A percentile compares a stretch with the other conserved stretches of the same genome.
phyloP scores from a whole-genome alignment of 2,888 invertebrate species.

The Reticulitermes lucifugus region DNA sequence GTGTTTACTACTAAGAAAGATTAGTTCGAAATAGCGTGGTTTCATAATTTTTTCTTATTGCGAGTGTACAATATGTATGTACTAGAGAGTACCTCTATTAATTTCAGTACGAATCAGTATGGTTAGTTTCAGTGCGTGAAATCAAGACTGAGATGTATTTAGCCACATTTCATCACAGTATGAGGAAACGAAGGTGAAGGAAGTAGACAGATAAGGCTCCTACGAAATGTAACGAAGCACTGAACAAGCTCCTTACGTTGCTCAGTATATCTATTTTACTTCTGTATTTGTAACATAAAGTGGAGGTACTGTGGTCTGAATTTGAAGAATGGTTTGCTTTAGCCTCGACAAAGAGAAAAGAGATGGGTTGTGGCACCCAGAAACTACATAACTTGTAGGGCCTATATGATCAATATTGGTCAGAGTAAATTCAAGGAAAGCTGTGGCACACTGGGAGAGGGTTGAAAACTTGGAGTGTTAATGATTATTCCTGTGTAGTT shows the following conservation, averaged over 20 bases:
- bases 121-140: too few species aligned
- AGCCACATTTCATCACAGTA: too few species aligned
- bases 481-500: background rate
- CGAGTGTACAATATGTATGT: too few species aligned
- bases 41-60: too few species aligned
- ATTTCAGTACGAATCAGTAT: too few species aligned
- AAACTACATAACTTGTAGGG: conserved; percentile 3
- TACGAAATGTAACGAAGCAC: too few species aligned
- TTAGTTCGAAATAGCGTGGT: too few species aligned
- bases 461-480: background rate
- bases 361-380: background rate
- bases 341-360: background rate
- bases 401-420: conserved; percentile 45
- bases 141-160: too few species aligned
- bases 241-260: background rate
- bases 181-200: too few species aligned
- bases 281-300: background rate
- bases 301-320: background rate
- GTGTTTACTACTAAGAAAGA: too few species aligned
- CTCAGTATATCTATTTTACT: background rate
- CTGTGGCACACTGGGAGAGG: background rate
- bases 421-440: conserved; percentile 35
- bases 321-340: background rate
- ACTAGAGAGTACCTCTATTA: too few species aligned
- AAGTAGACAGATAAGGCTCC: too few species aligned